A percentile compares a stretch with the other conserved stretches of the same genome.
Evolutionary conservation across 2,113 vertebrate species (phyloP).

Genomic region (Rhinoptilus africanus): DNA sequence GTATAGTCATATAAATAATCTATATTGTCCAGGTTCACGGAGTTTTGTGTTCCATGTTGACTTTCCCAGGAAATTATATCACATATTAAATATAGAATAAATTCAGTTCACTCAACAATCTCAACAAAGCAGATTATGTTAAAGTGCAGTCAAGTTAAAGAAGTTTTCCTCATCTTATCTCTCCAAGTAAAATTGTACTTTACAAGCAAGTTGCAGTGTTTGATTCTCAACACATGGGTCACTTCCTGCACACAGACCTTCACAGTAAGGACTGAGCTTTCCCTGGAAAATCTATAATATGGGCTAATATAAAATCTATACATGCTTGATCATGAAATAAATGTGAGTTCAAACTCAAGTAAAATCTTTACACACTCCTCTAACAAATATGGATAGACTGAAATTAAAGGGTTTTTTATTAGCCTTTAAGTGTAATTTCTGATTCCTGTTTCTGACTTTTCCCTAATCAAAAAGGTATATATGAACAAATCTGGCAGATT

Average conservation of each 20-base stretch:
- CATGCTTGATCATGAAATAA: neutral
- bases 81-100: neutral
- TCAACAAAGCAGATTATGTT: neutral
- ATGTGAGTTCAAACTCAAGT: neutral
- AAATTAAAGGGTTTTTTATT: neutral
- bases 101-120: neutral
- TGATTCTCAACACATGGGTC: neutral
- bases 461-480: neutral
- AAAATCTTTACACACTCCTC: neutral
- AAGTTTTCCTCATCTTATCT: neutral
- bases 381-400: neutral
- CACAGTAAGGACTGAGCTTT: neutral
- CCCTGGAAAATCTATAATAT: neutral
- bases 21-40: neutral
- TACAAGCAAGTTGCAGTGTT: neutral
- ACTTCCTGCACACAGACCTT: neutral
- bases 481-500: neutral
- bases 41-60: neutral
- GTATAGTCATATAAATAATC: constrained; percentile 1
- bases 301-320: neutral
- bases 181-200: neutral
- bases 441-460: neutral
- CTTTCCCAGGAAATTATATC: neutral
- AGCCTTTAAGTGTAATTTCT: neutral
- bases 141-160: neutral